Conservation (phyloP, 2,113 vertebrate genomes). For the Mus pahari region DNA sequence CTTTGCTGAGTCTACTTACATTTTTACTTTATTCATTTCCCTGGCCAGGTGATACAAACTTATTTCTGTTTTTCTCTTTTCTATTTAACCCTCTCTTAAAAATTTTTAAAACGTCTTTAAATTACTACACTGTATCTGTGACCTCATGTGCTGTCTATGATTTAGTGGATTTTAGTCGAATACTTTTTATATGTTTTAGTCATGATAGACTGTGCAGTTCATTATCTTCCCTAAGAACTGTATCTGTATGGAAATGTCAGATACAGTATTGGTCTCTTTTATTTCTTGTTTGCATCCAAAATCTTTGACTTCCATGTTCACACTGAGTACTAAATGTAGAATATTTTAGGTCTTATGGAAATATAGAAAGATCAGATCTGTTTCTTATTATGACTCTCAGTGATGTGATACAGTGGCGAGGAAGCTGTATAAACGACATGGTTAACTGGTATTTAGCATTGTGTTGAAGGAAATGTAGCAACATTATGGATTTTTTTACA, state of each 20-base stretch:
- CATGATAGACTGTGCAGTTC: background rate
- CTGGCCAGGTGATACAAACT: background rate
- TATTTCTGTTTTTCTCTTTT: conserved; percentile 12
- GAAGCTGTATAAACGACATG: conserved; percentile 15
- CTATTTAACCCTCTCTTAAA: background rate
- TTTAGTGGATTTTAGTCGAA: conserved; percentile 2
- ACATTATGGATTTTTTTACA: conserved; percentile 45
- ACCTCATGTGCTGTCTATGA: background rate
- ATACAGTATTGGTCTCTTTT: conserved; percentile 10
- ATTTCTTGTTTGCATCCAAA: conserved; percentile 32
- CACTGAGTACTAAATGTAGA: background rate
- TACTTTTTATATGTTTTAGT: conserved; percentile 14
- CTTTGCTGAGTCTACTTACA: conserved; percentile 15
- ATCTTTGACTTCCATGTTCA: conserved; percentile 36
- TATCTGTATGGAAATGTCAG: background rate
- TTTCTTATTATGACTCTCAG: background rate
- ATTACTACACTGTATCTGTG: background rate
- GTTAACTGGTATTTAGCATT: conserved; percentile 43
- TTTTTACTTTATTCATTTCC: conserved; percentile 41
- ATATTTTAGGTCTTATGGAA: conserved; percentile 13
- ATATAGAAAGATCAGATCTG: background rate
- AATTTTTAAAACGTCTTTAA: conserved; percentile 46
- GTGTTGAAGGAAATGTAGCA: conserved; percentile 45
- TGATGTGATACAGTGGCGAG: background rate
- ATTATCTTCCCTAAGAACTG: conserved; percentile 26